These are phyloP conservation scores for Girardia tigrina DNA, from an alignment of 2,888 invertebrate species.

Conservation along the genomic window DNA sequence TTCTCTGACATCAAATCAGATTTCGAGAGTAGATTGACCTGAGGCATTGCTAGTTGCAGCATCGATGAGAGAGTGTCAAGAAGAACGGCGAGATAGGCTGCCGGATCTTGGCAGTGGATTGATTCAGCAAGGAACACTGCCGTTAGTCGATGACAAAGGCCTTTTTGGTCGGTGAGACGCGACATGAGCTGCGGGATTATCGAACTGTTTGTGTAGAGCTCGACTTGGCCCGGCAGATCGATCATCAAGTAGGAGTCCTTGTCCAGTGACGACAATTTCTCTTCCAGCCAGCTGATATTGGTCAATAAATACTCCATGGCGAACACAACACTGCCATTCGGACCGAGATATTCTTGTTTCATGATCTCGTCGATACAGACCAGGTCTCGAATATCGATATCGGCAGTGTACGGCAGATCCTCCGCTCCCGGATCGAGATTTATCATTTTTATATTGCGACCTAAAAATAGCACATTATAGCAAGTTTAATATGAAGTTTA, in stretches of 20 bases:
- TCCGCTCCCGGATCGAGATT: conserved; percentile 92
- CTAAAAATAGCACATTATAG: no score
- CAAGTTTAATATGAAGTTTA: no score
- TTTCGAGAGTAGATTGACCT: not conserved
- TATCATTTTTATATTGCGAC: conserved; percentile 67
- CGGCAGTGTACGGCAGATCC: conserved; percentile 64
- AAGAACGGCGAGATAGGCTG: not conserved
- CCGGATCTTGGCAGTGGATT: not conserved
- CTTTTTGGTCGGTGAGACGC: not conserved
- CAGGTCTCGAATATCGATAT: conserved; percentile 62
- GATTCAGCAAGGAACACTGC: not conserved
- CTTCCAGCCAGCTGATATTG: conserved; percentile 73
- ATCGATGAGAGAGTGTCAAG: not conserved
- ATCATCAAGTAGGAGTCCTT: conserved; percentile 64
- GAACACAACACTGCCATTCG: conserved; percentile 84
- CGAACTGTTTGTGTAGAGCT: not conserved
- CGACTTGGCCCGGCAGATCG: conserved; percentile 70
- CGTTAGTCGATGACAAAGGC: not conserved
- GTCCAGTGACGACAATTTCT: conserved; percentile 55
- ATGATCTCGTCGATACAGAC: conserved; percentile 64
- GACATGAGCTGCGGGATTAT: not conserved
- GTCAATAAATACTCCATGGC: conserved; percentile 82
- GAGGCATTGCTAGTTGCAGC: not conserved
- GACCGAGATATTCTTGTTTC: conserved; percentile 69
- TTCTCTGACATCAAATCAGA: not conserved